phyloP scores from a whole-genome alignment of 1,140 invertebrate genomes.

The Drosophila erecta region DNA sequence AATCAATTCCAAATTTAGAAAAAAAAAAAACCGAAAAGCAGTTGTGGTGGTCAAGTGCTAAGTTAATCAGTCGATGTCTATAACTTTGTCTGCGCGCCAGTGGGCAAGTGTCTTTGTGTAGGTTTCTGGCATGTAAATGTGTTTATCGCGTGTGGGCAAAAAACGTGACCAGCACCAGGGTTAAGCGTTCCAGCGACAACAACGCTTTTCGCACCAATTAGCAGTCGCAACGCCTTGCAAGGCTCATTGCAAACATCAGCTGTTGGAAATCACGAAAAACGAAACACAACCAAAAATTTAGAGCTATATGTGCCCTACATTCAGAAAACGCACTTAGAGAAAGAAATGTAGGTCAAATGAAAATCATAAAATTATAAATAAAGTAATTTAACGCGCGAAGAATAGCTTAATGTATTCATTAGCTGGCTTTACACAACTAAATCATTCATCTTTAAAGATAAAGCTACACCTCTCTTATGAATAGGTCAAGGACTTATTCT shows the following conservation, averaged over 20 bases:
- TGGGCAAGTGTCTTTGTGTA: neutral
- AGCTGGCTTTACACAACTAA: too few relatives aligned
- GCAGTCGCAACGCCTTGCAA: slow-evolving; percentile 22
- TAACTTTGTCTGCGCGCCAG: slow-evolving; percentile 6
- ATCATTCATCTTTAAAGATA: too few relatives aligned
- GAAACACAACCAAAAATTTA: slow-evolving; percentile 1
- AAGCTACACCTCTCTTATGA: too few relatives aligned
- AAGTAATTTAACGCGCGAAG: neutral
- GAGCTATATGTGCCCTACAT: neutral
- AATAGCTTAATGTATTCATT: too few relatives aligned
- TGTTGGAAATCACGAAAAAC: slow-evolving; percentile 32
- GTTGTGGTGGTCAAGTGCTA: slow-evolving; percentile 15
- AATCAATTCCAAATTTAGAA: neutral
- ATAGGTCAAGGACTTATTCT: too few relatives aligned
- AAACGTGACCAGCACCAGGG: slow-evolving; percentile 66
- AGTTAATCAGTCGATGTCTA: slow-evolving; percentile 28
- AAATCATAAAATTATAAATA: too few relatives aligned
- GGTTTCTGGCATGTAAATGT: neutral
- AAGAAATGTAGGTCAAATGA: too few relatives aligned
- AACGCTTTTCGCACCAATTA: slow-evolving; percentile 56
- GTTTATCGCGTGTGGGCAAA: slow-evolving; percentile 44
- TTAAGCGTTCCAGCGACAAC: slow-evolving; percentile 24
- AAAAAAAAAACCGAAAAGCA: neutral
- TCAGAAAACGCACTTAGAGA: neutral
- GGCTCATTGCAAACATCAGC: slow-evolving; percentile 30